Base-by-base conservation (phyloP, 2,888 invertebrate species). In the Troides oblongomaculatus region DNA sequence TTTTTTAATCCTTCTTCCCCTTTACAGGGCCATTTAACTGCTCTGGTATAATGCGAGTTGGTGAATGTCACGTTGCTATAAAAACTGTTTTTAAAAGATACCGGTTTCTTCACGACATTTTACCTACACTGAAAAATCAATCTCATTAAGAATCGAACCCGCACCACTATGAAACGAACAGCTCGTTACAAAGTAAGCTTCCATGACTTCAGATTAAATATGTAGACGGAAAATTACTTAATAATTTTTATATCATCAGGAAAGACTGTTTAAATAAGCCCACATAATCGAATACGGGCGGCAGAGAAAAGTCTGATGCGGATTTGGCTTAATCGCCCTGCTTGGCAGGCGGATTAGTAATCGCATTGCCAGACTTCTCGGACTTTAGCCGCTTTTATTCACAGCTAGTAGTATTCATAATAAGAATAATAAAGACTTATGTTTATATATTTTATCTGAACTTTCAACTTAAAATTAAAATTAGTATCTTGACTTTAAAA, bases 291-390 rank as follows among this genome's bases (percentile, higher is more conserved):
- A 30, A 66, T 61, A 46, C 53, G 36, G 60, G 66, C 60, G 36
- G 21, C 17, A 56, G n/a, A 56, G 56, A 66, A 53, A 59, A 66
- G 60, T 66, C 60, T 53, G 60, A 60, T 66, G 30, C 53, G 66
- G 60, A 50, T 66, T 61, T 61, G 50, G 30, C 23, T 30, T 65
- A 59, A 65, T 60, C 60, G 60, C 46, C 65, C 50, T 43, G 65
- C 46, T 65, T 65, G 65, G 46, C 59, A 59, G 46, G 23, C 23
- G 65, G 65, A 65, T 65, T 65, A 59, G 59, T 25, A 59, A 65
- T 59, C 65, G 59, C 59, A 65, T 43, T 50, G 46, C 65, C 59
- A 65, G 65, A 59, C 43, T 43, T 65, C 59, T 59, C 59, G 43
- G 46, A 65, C 46, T 65, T 65, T 56, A 50, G 14, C 21, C 64